phyloP scores from a whole-genome alignment of 2,888 invertebrate genomes.

The Archips xylosteana region DNA sequence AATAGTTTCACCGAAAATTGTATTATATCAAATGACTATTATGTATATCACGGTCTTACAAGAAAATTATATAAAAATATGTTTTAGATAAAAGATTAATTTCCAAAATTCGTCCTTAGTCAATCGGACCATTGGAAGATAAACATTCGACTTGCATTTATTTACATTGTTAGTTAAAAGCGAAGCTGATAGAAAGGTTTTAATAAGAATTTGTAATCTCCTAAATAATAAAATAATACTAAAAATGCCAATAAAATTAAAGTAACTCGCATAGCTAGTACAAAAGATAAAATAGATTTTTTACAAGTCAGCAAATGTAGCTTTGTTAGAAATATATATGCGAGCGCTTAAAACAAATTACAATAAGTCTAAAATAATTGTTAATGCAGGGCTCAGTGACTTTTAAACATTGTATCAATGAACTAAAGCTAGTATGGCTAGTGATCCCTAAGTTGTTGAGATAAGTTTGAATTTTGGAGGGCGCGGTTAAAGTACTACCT shows the following conservation, averaged over 20 bases:
- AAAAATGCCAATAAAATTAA: not conserved
- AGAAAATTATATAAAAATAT: no score
- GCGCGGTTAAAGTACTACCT: no score
- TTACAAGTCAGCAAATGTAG: conserved; percentile 9
- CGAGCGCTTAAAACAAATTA: not conserved
- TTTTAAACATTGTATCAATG: not conserved
- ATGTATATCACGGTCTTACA: no score
- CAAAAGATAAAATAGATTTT: conserved; percentile 38
- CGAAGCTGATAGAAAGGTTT: no score
- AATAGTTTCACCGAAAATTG: no score
- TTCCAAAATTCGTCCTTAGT: no score
- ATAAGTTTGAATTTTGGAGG: not conserved
- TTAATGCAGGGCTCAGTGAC: not conserved
- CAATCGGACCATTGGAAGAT: no score
- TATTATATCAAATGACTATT: no score
- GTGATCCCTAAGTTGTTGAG: not conserved
- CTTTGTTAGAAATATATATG: conserved; percentile 29
- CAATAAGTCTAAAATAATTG: not conserved
- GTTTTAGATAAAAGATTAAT: no score
- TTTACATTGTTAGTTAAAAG: no score
- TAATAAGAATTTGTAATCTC: not conserved
- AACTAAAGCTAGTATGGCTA: not conserved
- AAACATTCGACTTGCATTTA: no score
- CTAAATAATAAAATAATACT: not conserved
- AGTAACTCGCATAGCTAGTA: conserved; percentile 31